These are phyloP conservation scores for Phortica okadai DNA, from an alignment of 2,888 invertebrate species.

Conservation along the genomic window DNA sequence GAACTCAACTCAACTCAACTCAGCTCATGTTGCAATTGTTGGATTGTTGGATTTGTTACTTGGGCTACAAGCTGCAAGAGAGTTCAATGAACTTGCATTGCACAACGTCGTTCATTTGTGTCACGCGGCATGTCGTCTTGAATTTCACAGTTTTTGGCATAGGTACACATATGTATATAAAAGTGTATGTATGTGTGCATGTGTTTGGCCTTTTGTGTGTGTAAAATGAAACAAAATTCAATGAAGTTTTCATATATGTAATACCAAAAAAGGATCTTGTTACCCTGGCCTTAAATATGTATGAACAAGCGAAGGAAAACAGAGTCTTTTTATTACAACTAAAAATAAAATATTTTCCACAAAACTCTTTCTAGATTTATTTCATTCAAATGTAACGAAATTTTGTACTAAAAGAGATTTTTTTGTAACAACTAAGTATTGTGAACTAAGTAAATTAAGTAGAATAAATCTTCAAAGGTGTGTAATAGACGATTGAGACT, in stretches of 20 bases:
- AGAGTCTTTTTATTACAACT: not conserved
- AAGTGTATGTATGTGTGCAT: constrained; percentile 19
- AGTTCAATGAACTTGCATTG: constrained; percentile 59
- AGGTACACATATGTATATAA: constrained; percentile 2
- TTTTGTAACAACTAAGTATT: too few species aligned
- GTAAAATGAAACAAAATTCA: constrained; percentile 43
- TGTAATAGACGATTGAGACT: too few species aligned
- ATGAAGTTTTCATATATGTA: constrained; percentile 48
- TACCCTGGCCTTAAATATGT: constrained; percentile 21
- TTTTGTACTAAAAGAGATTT: too few species aligned
- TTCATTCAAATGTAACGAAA: too few species aligned
- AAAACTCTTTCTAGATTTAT: too few species aligned
- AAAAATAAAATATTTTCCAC: too few species aligned
- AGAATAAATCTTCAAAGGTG: too few species aligned
- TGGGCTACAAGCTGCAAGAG: constrained; percentile 22
- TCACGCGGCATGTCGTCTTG: constrained; percentile 46
- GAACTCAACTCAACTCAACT: not conserved
- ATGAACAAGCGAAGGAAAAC: constrained; percentile 35
- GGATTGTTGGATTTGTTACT: constrained; percentile 31
- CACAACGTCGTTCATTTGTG: constrained; percentile 33
- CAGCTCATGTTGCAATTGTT: constrained; percentile 51
- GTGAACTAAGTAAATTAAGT: too few species aligned
- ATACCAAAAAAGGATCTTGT: constrained; percentile 16
- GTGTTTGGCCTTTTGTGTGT: not conserved
- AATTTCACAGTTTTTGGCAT: constrained; percentile 3